A percentile compares a stretch with the other conserved stretches of the same genome.
These are phyloP conservation scores for Alethe castanea DNA, from an alignment of 2,113 vertebrate genomes.

Conservation along the genomic window DNA sequence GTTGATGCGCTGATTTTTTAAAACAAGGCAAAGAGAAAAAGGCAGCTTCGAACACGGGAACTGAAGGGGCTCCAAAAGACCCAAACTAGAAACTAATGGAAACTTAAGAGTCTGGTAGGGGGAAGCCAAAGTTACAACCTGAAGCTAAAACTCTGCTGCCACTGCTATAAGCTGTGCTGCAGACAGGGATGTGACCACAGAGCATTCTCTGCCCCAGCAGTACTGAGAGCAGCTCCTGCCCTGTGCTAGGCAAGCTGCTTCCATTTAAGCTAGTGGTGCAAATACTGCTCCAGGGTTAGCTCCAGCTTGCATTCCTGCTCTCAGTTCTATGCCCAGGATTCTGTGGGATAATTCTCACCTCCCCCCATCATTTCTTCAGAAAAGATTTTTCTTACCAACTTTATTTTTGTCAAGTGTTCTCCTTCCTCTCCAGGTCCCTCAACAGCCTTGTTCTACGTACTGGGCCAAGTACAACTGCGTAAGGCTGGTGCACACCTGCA, in stretches of 20 bases:
- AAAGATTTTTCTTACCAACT: not conserved
- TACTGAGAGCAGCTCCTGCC: not conserved
- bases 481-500: not conserved
- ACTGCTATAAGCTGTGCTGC: not conserved
- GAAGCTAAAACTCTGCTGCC: not conserved
- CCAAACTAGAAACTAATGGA: not conserved
- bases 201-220: not conserved
- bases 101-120: rapidly evolving
- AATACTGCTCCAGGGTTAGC: not conserved
- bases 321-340: not conserved
- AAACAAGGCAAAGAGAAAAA: not conserved
- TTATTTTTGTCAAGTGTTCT: not conserved
- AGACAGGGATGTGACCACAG: not conserved
- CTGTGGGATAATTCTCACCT: not conserved
- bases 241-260: not conserved
- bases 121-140: not conserved
- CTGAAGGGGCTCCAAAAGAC: not conserved
- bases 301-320: not conserved
- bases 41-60: not conserved
- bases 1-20: not conserved
- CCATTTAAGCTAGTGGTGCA: too few relatives aligned
- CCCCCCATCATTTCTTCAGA: not conserved
- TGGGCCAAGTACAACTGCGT: rapidly evolving
- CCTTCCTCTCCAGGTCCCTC: not conserved
- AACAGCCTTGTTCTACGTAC: rapidly evolving